Conservation (phyloP, 2,888 invertebrate species). For the Hypolimnas misippus region DNA sequence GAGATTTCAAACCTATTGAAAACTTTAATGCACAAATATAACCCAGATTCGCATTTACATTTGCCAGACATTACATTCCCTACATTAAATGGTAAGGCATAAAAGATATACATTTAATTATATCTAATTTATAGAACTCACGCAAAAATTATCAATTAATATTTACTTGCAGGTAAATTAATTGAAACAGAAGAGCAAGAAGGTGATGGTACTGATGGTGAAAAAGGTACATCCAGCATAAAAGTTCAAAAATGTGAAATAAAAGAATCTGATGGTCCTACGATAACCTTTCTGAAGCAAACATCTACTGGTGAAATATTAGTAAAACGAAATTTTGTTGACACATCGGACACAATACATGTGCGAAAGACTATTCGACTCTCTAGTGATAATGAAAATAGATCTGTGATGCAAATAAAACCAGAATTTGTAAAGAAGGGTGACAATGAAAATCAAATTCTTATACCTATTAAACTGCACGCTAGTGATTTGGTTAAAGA, state of each 20-base stretch:
- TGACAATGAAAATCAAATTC: constrained; percentile 76
- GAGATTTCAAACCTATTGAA: constrained; percentile 92
- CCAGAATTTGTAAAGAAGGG: constrained; percentile 70
- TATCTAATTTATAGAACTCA: background rate
- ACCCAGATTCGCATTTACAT: constrained; percentile 86
- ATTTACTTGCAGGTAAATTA: constrained; percentile 78
- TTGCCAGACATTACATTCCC: constrained; percentile 90
- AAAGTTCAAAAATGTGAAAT: constrained; percentile 60
- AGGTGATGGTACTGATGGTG: constrained; percentile 82
- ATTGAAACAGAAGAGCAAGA: constrained; percentile 84
- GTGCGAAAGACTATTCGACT: constrained; percentile 75
- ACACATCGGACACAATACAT: constrained; percentile 71
- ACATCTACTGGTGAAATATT: constrained; percentile 73
- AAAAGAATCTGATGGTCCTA: constrained; percentile 66
- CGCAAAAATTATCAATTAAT: constrained; percentile 24
- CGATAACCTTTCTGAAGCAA: constrained; percentile 75
- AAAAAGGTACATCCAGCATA: constrained; percentile 62
- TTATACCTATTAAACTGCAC: constrained; percentile 75
- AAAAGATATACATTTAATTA: background rate
- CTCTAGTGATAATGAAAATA: constrained; percentile 74
- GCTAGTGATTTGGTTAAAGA: constrained; percentile 79
- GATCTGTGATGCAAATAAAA: constrained; percentile 75
- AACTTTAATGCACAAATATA: constrained; percentile 88
- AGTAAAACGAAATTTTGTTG: constrained; percentile 70
- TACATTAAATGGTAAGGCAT: constrained; percentile 86